Evolutionary conservation across 1,140 invertebrate genomes (phyloP).

Genomic region (Pseudomyrmex sp.): DNA sequence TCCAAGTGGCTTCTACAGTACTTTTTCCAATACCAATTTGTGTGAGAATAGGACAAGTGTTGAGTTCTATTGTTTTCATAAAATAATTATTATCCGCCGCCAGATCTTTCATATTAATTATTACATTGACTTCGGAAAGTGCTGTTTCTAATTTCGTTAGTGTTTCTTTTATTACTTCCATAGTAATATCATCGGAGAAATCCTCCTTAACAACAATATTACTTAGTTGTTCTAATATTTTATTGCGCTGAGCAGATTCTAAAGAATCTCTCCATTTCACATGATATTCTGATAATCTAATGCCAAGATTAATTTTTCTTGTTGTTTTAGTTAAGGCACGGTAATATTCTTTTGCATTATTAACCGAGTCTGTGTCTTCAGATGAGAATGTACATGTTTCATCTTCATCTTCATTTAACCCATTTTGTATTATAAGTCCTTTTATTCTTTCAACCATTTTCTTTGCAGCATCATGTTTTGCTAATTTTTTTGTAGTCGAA

Average conservation of each 20-base stretch:
- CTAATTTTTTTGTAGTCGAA: slow-evolving; percentile 86
- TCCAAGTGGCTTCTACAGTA: slow-evolving; percentile 45
- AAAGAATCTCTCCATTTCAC: slow-evolving; percentile 63
- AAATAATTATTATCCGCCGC: background rate
- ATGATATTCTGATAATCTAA: slow-evolving; percentile 78
- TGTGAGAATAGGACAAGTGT: slow-evolving; percentile 70
- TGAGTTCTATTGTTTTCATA: slow-evolving; percentile 56
- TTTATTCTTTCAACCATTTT: slow-evolving; percentile 84
- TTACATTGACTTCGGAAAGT: slow-evolving; percentile 34
- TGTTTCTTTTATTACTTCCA: background rate
- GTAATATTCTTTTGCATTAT: slow-evolving; percentile 68
- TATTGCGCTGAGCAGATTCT: slow-evolving; percentile 40
- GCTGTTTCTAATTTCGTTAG: slow-evolving; percentile 20
- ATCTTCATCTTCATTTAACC: slow-evolving; percentile 1
- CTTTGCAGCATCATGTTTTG: slow-evolving; percentile 86
- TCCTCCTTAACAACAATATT: background rate
- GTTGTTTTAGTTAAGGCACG: slow-evolving; percentile 10
- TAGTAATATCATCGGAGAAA: slow-evolving; percentile 1
- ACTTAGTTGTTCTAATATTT: slow-evolving; percentile 56
- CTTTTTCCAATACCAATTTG: slow-evolving; percentile 67
- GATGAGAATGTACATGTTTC: background rate
- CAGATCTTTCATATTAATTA: background rate
- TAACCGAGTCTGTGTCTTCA: background rate
- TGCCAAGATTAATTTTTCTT: slow-evolving; percentile 76
- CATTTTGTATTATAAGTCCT: slow-evolving; percentile 55